phyloP scores from a whole-genome alignment of 2,888 invertebrate species.

The Harpalus rufipes region DNA sequence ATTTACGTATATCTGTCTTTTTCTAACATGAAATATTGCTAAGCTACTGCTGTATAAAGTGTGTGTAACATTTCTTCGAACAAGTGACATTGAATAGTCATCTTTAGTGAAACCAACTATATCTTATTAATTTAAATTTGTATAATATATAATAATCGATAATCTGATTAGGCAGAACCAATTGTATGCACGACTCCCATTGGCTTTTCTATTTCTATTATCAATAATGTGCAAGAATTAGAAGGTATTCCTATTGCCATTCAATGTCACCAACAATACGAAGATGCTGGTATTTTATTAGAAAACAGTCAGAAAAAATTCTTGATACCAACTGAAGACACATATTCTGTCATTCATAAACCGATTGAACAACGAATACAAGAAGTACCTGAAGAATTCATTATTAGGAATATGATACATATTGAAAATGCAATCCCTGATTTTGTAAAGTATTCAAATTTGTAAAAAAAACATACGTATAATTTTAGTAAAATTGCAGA shows the following conservation, averaged over 20 bases:
- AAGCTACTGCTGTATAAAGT: too few species aligned
- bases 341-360: slow-evolving; percentile 22
- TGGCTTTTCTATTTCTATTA: slow-evolving; percentile 25
- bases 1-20: too few species aligned
- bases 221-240: neutral
- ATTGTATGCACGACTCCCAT: neutral
- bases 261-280: slow-evolving; percentile 10
- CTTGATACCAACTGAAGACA: slow-evolving; percentile 13
- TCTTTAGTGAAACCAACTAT: too few species aligned
- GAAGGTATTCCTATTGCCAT: slow-evolving; percentile 24
- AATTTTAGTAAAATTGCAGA: neutral
- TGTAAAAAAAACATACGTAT: neutral
- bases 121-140: too few species aligned
- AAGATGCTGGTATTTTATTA: slow-evolving; percentile 14
- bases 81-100: too few species aligned
- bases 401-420: neutral
- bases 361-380: neutral
- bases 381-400: neutral
- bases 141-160: neutral
- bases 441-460: neutral
- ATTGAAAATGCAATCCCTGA: neutral
- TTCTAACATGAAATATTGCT: too few species aligned
- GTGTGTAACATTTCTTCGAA: too few species aligned
- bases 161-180: slow-evolving; percentile 7
- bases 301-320: neutral